Percentiles rank a stretch among this genome's conserved stretches.
Evolutionary conservation across 2,888 invertebrate genomes (phyloP).

Genomic region (Drosophila parthenogenetica): DNA sequence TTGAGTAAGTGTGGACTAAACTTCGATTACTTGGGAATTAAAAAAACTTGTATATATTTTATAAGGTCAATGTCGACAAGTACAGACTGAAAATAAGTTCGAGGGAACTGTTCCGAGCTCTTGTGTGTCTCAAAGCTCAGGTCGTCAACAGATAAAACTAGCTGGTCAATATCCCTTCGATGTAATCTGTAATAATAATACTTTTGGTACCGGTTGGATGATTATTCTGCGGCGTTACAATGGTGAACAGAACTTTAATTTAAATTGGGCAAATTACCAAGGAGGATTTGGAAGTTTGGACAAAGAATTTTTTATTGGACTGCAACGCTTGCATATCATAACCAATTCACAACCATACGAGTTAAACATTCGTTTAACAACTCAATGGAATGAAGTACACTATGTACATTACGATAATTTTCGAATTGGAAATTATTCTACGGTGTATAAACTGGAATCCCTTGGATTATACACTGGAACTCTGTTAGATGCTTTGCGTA

Average conservation of each 20-base stretch:
- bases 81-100: background rate
- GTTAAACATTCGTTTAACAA: background rate
- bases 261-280: background rate
- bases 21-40: background rate
- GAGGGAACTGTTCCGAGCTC: background rate
- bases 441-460: background rate
- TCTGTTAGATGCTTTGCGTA: background rate
- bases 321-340: slow-evolving; percentile 12
- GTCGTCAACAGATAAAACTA: background rate
- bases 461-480: background rate
- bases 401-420: slow-evolving; percentile 4
- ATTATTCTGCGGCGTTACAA: slow-evolving; percentile 8
- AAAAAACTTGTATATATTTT: too few species aligned
- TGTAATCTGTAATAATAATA: background rate
- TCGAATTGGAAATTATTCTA: background rate
- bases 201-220: slow-evolving; percentile 9
- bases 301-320: slow-evolving; percentile 22
- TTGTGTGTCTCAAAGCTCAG: background rate
- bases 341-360: slow-evolving; percentile 2
- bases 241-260: background rate
- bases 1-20: background rate
- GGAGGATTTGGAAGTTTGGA: slow-evolving; percentile 1
- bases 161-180: background rate
- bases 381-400: rapidly evolving
- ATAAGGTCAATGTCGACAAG: background rate